phyloP scores from a whole-genome alignment of 2,888 invertebrate species.

The Diabrotica balteata region DNA sequence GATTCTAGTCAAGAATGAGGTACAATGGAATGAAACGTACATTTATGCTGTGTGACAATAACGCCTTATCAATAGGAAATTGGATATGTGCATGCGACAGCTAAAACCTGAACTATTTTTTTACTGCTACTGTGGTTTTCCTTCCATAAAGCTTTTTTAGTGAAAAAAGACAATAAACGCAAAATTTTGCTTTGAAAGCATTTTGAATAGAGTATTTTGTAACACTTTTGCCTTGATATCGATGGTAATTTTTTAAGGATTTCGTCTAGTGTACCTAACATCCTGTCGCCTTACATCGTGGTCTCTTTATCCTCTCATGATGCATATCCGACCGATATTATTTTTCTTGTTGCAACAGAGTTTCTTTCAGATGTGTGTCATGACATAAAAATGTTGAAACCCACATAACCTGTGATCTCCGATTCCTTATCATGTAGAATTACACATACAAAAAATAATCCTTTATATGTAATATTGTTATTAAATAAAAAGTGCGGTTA shows the following conservation, averaged over 20 bases:
- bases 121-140: neutral
- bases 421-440: constrained; percentile 59
- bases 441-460: constrained; percentile 56
- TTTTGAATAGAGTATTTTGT: neutral
- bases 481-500: constrained; percentile 45
- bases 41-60: neutral
- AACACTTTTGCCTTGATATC: neutral
- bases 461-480: constrained; percentile 56
- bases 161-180: constrained; percentile 32
- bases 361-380: constrained; percentile 39
- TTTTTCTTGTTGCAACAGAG: constrained; percentile 25
- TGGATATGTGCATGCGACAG: no score
- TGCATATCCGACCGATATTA: constrained; percentile 34
- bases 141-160: neutral
- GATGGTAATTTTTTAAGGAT: neutral
- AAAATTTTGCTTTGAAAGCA: constrained; percentile 8
- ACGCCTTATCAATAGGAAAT: no score
- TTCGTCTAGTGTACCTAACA: neutral
- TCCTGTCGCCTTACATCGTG: constrained; percentile 15
- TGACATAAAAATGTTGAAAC: constrained; percentile 47
- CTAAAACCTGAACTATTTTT: neutral
- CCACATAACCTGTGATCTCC: constrained; percentile 60
- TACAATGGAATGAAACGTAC: neutral
- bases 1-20: constrained; percentile 1
- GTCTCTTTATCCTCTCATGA: constrained; percentile 26